These are phyloP conservation scores for Liopterus haemorrhoidalis DNA, from an alignment of 2,888 invertebrate species.

Conservation along the genomic window DNA sequence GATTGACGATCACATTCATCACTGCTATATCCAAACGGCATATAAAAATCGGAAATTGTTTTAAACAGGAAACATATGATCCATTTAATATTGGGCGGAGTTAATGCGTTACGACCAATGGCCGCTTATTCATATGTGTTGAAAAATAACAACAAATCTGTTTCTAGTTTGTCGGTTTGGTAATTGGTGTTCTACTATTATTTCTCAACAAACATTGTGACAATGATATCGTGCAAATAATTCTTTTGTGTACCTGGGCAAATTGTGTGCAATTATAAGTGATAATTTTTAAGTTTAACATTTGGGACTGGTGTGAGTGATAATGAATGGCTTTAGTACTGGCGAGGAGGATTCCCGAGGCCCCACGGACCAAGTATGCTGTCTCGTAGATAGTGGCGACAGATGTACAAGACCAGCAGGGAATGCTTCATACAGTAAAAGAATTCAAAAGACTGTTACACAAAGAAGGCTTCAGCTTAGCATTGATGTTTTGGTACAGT, in stretches of 20 bases:
- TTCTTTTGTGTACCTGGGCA: not conserved
- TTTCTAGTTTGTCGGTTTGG: conserved; percentile 11
- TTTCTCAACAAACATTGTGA: too few relatives aligned
- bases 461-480: conserved; percentile 84
- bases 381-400: conserved; percentile 82
- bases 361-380: conserved; percentile 84
- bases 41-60: conserved; percentile 24
- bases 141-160: conserved; percentile 26
- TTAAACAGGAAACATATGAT: conserved; percentile 34
- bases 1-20: too few relatives aligned
- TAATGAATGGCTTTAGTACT: conserved; percentile 85
- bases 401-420: conserved; percentile 84
- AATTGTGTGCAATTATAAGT: not conserved
- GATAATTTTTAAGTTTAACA: not conserved
- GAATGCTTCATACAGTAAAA: conserved; percentile 93
- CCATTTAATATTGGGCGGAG: conserved; percentile 29
- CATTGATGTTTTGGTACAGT: conserved; percentile 69
- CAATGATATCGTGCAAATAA: conserved; percentile 9
- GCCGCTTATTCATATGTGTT: conserved; percentile 24
- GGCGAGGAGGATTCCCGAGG: conserved; percentile 87
- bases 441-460: conserved; percentile 92
- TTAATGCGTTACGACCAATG: conserved; percentile 24
- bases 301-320: conserved; percentile 10
- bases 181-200: conserved; percentile 8
- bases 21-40: not conserved